These are phyloP conservation scores for Helostoma temminkii DNA, from an alignment of 2,797 vertebrate species.

Conservation along the genomic window DNA sequence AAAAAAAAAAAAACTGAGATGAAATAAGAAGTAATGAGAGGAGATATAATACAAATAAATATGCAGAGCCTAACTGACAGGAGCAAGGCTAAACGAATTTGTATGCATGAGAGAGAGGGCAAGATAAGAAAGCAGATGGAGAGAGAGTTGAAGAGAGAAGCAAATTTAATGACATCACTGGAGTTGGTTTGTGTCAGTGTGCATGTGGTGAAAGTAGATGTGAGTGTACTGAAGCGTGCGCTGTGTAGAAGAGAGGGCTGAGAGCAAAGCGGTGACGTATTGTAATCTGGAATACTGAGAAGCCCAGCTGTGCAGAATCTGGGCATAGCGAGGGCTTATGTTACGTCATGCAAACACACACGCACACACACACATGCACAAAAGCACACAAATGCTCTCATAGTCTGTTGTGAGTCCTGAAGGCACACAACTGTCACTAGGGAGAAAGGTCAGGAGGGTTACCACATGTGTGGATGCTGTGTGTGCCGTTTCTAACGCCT, in stretches of 20 bases:
- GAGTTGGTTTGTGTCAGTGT: conserved; percentile 71
- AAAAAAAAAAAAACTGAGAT: conserved; percentile 12
- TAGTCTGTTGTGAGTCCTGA: conserved; percentile 62
- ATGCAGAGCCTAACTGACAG: conserved; percentile 65
- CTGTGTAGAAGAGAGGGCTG: conserved; percentile 54
- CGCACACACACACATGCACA: conserved; percentile 32
- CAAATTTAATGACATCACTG: conserved; percentile 74
- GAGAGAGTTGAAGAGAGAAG: conserved; percentile 43
- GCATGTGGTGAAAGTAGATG: conserved; percentile 74
- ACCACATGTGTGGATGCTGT: conserved; percentile 27
- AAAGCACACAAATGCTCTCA: conserved; percentile 50
- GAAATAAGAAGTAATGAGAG: conserved; percentile 49
- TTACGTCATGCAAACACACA: conserved; percentile 76
- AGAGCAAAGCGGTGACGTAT: conserved; percentile 76
- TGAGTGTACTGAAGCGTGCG: conserved; percentile 68
- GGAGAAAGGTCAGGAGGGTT: conserved; percentile 60
- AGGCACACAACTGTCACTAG: conserved; percentile 69
- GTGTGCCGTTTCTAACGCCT: conserved; percentile 23
- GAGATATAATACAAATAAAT: conserved; percentile 61
- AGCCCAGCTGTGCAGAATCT: conserved; percentile 85
- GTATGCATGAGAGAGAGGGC: conserved; percentile 59
- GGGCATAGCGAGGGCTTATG: conserved; percentile 77
- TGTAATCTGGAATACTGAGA: conserved; percentile 87
- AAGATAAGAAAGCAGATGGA: conserved; percentile 70
- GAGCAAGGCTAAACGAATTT: conserved; percentile 62